phyloP scores from a whole-genome alignment of 2,797 vertebrate genomes.

The Remorina albescens region DNA sequence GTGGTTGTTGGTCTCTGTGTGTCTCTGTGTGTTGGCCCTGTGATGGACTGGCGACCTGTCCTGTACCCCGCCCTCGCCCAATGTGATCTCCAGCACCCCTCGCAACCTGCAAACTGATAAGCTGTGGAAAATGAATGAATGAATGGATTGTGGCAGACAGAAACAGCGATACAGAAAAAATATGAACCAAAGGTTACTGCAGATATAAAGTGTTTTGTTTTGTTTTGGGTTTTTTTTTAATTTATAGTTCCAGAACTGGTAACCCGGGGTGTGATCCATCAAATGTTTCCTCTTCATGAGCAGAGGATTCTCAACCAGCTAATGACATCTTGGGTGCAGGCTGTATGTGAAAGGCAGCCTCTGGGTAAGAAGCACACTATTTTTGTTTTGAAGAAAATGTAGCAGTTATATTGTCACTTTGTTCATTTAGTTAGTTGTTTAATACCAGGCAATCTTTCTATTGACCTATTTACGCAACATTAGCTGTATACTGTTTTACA shows the following conservation, averaged over 20 bases:
- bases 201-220: not conserved
- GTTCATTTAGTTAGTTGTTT: not conserved
- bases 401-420: not conserved
- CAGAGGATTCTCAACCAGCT: conserved; percentile 93
- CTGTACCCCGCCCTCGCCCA: too few relatives aligned
- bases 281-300: conserved; percentile 94
- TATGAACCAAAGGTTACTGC: not conserved
- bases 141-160: too few relatives aligned
- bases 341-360: conserved; percentile 92
- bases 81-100: too few relatives aligned
- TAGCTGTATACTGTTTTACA: conserved; percentile 49
- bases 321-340: conserved; percentile 96
- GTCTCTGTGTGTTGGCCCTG: too few relatives aligned
- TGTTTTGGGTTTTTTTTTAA: too few relatives aligned
- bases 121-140: too few relatives aligned
- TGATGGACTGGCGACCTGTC: too few relatives aligned
- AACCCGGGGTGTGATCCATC: conserved; percentile 91
- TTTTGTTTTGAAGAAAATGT: not conserved
- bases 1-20: too few relatives aligned
- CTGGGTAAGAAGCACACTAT: conserved; percentile 80
- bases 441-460: not conserved
- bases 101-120: too few relatives aligned
- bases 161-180: too few relatives aligned
- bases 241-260: conserved; percentile 90
- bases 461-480: not conserved